Evolutionary conservation across 2,797 vertebrate genomes (phyloP).

Genomic region (Pseudochaenichthys georgianus): DNA sequence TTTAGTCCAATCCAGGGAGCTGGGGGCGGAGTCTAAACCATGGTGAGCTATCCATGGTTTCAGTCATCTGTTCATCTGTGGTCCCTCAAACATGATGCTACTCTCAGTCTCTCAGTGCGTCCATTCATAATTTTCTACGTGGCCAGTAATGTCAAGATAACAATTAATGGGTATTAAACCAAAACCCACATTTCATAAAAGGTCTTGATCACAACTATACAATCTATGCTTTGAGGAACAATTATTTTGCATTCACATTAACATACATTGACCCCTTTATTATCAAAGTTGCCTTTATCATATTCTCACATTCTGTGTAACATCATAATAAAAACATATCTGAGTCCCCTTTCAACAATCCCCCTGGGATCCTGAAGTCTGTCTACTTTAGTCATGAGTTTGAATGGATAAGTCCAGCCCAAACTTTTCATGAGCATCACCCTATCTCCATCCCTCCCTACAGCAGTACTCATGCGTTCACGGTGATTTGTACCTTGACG

Average conservation of each 20-base stretch:
- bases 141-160: not conserved
- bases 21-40: constrained; percentile 63
- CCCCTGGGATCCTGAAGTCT: not conserved
- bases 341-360: not conserved
- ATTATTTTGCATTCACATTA: not conserved
- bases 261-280: not conserved
- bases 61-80: constrained; percentile 29
- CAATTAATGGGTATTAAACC: not conserved
- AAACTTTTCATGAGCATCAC: constrained; percentile 7
- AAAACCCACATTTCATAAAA: not conserved
- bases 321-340: not conserved
- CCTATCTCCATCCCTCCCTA: constrained; percentile 11
- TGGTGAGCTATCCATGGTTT: constrained; percentile 78
- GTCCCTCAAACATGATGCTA: constrained; percentile 4
- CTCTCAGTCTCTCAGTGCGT: not conserved
- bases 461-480: constrained; percentile 9
- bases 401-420: constrained; percentile 22
- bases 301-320: not conserved
- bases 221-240: not conserved
- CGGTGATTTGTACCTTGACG: constrained; percentile 80
- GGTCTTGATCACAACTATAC: too few relatives aligned
- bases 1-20: constrained; percentile 58
- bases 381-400: not conserved
- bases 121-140: not conserved
- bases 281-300: not conserved